Conservation (phyloP, 2,888 invertebrate species). For the Drosophila tripunctata region DNA sequence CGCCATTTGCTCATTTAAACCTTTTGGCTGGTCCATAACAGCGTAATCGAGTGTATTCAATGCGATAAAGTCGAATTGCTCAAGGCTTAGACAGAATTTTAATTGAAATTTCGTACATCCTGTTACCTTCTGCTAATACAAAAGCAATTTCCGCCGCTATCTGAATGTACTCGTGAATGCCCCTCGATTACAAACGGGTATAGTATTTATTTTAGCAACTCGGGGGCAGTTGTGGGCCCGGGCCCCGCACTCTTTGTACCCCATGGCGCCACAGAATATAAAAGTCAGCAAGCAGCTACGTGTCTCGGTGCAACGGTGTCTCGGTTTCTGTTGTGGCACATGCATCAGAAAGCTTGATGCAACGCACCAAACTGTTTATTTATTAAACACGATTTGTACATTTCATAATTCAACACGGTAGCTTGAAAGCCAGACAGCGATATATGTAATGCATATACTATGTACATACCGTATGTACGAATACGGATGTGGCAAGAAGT, state of each 20-base stretch:
- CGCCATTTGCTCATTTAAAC: conserved; percentile 42
- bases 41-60: conserved; percentile 71
- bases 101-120: conserved; percentile 59
- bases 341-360: conserved; percentile 35
- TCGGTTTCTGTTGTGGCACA: conserved; percentile 25
- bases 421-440: conserved; percentile 16
- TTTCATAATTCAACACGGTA: conserved; percentile 62
- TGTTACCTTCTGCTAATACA: conserved; percentile 28
- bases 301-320: conserved; percentile 52
- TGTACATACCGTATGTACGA: no score
- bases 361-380: conserved; percentile 69
- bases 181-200: no score
- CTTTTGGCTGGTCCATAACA: conserved; percentile 59
- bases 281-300: conserved; percentile 55
- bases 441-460: no score
- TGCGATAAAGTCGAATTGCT: conserved; percentile 67
- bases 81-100: conserved; percentile 57
- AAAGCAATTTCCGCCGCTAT: conserved; percentile 62
- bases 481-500: conserved; percentile 6
- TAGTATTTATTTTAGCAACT: conserved; percentile 4
- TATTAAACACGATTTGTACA: conserved; percentile 75
- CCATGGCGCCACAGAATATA: conserved; percentile 43
- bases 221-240: background rate
- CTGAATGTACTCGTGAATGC: background rate
- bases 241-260: conserved; percentile 13